A percentile compares a stretch with the other conserved stretches of the same genome.
Evolutionary conservation across 1,140 invertebrate species (phyloP).

Genomic region (Trachymyrmex septentrionalis): DNA sequence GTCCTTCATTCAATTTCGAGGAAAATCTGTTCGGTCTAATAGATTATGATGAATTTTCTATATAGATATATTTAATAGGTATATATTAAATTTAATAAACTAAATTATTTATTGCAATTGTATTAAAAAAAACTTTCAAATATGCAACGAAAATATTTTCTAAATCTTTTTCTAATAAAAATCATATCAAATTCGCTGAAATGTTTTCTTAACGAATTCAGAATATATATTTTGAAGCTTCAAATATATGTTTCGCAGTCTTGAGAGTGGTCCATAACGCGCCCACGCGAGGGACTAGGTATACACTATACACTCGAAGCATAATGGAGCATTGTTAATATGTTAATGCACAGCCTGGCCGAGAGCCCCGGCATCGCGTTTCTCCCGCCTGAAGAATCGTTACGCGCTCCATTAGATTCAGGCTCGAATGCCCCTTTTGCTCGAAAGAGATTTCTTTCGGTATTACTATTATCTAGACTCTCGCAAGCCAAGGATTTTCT

Average conservation of each 20-base stretch:
- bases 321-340: constrained; percentile 82
- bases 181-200: background rate
- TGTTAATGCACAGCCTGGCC: constrained; percentile 76
- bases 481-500: constrained; percentile 7
- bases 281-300: constrained; percentile 49
- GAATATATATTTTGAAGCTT: background rate
- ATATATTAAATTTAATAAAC: background rate
- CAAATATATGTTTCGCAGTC: constrained; percentile 32
- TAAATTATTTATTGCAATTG: constrained; percentile 10
- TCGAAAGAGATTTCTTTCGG: constrained; percentile 42
- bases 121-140: background rate
- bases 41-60: constrained; percentile 9
- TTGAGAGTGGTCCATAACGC: constrained; percentile 40
- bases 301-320: constrained; percentile 46
- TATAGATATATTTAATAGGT: background rate
- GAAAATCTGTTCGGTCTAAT: background rate
- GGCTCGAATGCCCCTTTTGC: constrained; percentile 51
- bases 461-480: constrained; percentile 12
- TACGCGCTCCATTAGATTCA: constrained; percentile 72
- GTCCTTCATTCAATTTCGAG: background rate
- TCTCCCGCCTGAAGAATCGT: constrained; percentile 68
- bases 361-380: constrained; percentile 62
- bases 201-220: constrained; percentile 1
- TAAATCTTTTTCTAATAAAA: background rate
- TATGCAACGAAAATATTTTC: background rate